Evolutionary conservation across 2,888 invertebrate species (phyloP).

Genomic region (Punctoribates punctum): DNA sequence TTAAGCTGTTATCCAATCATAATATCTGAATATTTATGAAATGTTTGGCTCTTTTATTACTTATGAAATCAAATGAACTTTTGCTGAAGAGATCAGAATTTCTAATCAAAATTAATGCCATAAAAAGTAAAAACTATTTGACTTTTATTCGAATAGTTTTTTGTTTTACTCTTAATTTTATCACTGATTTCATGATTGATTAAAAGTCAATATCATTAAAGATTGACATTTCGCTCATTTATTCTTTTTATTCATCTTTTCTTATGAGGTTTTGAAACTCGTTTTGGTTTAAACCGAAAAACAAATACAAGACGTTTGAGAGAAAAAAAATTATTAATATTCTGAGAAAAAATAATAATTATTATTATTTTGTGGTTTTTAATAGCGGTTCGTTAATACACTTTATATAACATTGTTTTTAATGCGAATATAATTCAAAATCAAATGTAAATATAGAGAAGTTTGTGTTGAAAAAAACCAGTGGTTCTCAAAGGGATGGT

Average conservation of each 20-base stretch:
- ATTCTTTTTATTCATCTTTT: neutral
- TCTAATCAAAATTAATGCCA: neutral
- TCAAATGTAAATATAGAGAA: no score
- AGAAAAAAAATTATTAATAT: neutral
- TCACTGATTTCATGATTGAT: constrained; percentile 18
- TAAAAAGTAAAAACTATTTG: neutral
- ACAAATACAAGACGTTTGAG: neutral
- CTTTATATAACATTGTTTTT: no score
- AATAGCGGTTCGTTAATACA: no score
- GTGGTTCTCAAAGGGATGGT: neutral
- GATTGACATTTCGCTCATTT: neutral
- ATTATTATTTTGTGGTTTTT: neutral
- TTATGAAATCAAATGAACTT: neutral
- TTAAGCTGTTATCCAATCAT: no score
- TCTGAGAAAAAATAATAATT: neutral
- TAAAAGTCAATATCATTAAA: constrained; percentile 24
- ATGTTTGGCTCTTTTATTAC: neutral
- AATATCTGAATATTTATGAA: no score
- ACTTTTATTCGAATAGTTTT: neutral
- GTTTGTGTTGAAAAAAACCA: neutral
- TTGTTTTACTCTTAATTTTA: constrained; percentile 2
- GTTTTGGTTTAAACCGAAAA: neutral
- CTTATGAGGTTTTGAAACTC: neutral
- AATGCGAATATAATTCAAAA: no score
- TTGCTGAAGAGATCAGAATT: neutral